These are phyloP conservation scores for Tetragonisca angustula DNA, from an alignment of 2,888 invertebrate species.

Conservation along the genomic window DNA sequence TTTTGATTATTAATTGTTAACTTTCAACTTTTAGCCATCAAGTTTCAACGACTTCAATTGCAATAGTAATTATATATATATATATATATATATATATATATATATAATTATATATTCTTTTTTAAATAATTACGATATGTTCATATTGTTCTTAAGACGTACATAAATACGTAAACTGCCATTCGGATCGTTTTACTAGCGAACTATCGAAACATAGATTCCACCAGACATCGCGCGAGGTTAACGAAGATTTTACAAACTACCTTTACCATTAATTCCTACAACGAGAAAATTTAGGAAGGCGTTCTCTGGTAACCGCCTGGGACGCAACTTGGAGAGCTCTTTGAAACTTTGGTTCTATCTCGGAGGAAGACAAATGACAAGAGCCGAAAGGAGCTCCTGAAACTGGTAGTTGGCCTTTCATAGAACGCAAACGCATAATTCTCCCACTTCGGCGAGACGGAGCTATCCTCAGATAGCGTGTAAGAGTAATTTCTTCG, in stretches of 20 bases:
- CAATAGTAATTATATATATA: too few species aligned
- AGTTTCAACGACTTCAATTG: background rate
- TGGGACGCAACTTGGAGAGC: slow-evolving; percentile 76
- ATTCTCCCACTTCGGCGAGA: slow-evolving; percentile 68
- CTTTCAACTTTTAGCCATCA: background rate
- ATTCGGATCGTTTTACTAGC: slow-evolving; percentile 30
- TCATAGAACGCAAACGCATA: slow-evolving; percentile 78
- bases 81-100: too few species aligned
- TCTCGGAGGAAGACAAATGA: slow-evolving; percentile 81
- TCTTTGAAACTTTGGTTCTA: slow-evolving; percentile 80
- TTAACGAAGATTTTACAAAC: slow-evolving; percentile 72
- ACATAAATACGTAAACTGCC: background rate
- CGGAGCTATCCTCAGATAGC: slow-evolving; percentile 62
- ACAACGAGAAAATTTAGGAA: slow-evolving; percentile 76
- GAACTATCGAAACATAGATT: slow-evolving; percentile 61
- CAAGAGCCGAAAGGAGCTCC: slow-evolving; percentile 68
- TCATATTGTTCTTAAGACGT: background rate
- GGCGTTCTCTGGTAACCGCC: slow-evolving; percentile 60
- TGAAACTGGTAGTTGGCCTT: slow-evolving; percentile 71
- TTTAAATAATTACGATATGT: background rate
- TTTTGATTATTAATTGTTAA: background rate
- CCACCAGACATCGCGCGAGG: slow-evolving; percentile 38
- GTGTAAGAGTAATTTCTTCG: slow-evolving; percentile 66
- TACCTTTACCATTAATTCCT: slow-evolving; percentile 72
- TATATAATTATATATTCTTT: too few species aligned